These are phyloP conservation scores for Struthidea cinerea DNA, from an alignment of 2,113 vertebrate species.

Conservation along the genomic window DNA sequence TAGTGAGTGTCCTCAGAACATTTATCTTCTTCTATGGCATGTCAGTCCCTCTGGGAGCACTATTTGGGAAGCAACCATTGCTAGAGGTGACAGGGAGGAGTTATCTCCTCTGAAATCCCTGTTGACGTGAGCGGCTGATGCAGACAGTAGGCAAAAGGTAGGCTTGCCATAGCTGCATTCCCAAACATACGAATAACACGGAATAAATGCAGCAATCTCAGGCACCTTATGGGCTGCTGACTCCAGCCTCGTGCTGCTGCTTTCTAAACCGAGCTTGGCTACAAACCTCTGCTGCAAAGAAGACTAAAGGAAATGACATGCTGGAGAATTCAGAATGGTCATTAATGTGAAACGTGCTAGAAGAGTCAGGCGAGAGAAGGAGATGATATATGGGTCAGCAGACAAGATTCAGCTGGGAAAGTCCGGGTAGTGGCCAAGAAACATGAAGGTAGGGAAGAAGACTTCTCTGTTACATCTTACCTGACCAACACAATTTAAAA, in stretches of 20 bases:
- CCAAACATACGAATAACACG: not conserved
- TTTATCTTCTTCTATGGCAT: not conserved
- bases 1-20: constrained; percentile 9
- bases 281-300: not conserved
- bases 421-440: not conserved
- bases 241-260: not conserved
- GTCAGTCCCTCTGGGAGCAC: not conserved
- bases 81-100: constrained; percentile 9
- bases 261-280: not conserved
- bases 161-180: not conserved
- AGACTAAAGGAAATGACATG: not conserved
- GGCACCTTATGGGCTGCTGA: not conserved
- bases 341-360: not conserved
- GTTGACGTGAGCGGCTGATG: not conserved
- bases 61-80: not conserved
- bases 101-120: constrained; percentile 3
- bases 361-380: not conserved
- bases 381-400: not conserved
- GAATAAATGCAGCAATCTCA: not conserved
- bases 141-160: not conserved
- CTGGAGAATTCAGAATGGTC: not conserved
- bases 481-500: not conserved
- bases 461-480: not conserved
- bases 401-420: not conserved
- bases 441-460: not conserved